Evolutionary conservation across 2,888 invertebrate species (phyloP).

Genomic region (Oligia fasciuncula): DNA sequence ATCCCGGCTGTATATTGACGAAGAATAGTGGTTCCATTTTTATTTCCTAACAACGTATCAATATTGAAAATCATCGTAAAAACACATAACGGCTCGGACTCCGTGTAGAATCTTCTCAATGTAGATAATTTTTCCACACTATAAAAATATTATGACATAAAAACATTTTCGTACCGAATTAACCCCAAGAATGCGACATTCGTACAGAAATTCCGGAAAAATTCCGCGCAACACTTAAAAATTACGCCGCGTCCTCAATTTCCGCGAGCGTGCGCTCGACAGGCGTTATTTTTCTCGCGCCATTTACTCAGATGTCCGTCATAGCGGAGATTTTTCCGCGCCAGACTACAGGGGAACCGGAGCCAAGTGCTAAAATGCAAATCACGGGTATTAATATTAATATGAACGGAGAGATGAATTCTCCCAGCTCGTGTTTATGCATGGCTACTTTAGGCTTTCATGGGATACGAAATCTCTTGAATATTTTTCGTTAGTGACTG

Average conservation of each 20-base stretch:
- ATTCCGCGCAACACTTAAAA: constrained; percentile 66
- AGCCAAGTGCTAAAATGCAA: constrained; percentile 83
- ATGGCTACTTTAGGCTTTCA: constrained; percentile 70
- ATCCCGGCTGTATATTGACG: neutral
- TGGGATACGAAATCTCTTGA: constrained; percentile 65
- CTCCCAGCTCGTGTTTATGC: constrained; percentile 71
- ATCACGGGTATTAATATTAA: constrained; percentile 85
- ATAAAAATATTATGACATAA: neutral
- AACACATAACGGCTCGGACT: neutral
- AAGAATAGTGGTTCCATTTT: neutral
- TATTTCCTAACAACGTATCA: neutral
- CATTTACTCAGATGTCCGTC: constrained; percentile 87
- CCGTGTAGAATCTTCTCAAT: neutral
- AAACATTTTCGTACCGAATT: constrained; percentile 24
- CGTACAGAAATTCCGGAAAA: constrained; percentile 40
- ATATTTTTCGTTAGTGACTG: constrained; percentile 62
- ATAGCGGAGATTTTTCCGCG: constrained; percentile 83
- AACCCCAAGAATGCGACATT: constrained; percentile 67
- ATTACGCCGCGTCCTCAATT: constrained; percentile 73
- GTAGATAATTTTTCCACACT: neutral
- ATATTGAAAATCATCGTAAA: neutral
- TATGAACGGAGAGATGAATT: constrained; percentile 74
- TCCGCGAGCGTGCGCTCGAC: constrained; percentile 75
- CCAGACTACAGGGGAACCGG: constrained; percentile 67
- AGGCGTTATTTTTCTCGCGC: constrained; percentile 85